A percentile compares a stretch with the other conserved stretches of the same genome.
These are phyloP conservation scores for Phocoena sinus DNA, from an alignment of 2,113 vertebrate genomes.

Conservation along the genomic window DNA sequence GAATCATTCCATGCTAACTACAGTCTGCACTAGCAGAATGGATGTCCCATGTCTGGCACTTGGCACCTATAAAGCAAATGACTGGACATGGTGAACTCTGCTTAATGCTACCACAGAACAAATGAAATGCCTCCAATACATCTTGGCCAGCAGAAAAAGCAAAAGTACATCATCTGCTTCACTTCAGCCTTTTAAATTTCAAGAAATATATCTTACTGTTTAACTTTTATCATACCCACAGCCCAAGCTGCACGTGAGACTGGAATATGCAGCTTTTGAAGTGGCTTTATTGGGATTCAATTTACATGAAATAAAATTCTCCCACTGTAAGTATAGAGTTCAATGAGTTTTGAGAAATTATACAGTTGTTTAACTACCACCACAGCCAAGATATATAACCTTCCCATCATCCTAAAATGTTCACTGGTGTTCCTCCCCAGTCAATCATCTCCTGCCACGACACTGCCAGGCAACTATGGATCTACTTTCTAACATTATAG, in stretches of 20 bases:
- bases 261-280: background rate
- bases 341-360: background rate
- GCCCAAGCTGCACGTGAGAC: background rate
- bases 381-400: background rate
- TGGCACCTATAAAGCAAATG: conserved; percentile 32
- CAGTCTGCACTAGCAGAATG: background rate
- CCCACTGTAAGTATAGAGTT: background rate
- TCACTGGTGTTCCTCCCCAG: background rate
- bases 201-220: background rate
- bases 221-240: background rate
- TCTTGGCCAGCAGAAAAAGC: background rate
- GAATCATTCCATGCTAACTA: background rate
- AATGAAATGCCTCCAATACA: background rate
- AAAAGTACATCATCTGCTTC: background rate
- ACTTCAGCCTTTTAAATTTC: background rate
- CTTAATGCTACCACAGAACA: background rate
- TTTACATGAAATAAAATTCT: background rate
- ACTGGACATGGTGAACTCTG: background rate
- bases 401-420: background rate
- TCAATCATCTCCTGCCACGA: rapidly evolving
- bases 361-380: background rate
- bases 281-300: background rate
- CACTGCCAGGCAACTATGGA: background rate
- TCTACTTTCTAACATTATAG: background rate
- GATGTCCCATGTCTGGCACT: background rate